Conservation (phyloP, 2,888 invertebrate species). For the Arge pagana region DNA sequence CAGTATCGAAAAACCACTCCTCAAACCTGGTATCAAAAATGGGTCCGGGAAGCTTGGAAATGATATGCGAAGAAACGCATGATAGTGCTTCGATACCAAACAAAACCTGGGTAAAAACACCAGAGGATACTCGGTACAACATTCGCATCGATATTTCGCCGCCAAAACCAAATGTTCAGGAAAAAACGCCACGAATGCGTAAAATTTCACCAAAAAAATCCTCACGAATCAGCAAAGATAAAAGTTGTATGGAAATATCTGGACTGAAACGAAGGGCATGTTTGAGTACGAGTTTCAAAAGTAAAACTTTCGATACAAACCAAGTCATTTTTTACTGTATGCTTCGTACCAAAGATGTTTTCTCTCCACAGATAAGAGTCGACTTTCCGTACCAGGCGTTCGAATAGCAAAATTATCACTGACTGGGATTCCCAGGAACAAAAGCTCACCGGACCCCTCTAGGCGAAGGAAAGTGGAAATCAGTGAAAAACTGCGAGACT, state of each 20-base stretch:
- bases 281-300: constrained; percentile 32
- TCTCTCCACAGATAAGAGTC: constrained; percentile 31
- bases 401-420: constrained; percentile 43
- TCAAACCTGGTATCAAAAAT: background rate
- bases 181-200: constrained; percentile 25
- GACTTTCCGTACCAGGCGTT: constrained; percentile 40
- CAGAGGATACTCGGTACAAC: background rate
- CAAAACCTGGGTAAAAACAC: constrained; percentile 7
- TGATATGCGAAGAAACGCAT: constrained; percentile 25
- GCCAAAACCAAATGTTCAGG: constrained; percentile 27
- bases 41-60: constrained; percentile 4
- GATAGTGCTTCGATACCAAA: constrained; percentile 1
- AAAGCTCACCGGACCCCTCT: background rate
- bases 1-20: background rate
- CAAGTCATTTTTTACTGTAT: too few species aligned
- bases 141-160: constrained; percentile 40
- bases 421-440: constrained; percentile 31
- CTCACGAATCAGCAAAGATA: constrained; percentile 41
- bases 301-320: constrained; percentile 29
- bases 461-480: constrained; percentile 29
- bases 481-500: constrained; percentile 40
- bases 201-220: constrained; percentile 38
- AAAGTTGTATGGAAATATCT: constrained; percentile 26
- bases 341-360: too few species aligned
- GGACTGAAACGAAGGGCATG: constrained; percentile 38